These are phyloP conservation scores for Nesometra sesokonis DNA, from an alignment of 35 echinoderm and acorn worm species.

Conservation along the genomic window DNA sequence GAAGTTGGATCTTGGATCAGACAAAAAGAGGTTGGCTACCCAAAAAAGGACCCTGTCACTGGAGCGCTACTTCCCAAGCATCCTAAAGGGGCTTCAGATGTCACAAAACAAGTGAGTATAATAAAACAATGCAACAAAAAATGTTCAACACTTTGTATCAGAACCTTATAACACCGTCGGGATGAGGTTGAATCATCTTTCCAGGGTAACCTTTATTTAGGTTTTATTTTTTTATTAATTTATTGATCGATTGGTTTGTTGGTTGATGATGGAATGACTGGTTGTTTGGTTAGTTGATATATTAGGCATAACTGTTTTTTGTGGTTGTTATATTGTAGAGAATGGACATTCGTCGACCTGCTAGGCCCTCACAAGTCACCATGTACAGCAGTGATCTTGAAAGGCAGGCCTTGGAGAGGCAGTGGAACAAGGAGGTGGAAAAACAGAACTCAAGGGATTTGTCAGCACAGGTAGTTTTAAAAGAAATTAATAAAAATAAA, in stretches of 20 bases:
- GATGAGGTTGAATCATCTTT: too few species aligned
- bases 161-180: too few species aligned
- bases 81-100: conserved; percentile 67
- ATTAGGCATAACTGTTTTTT: neutral
- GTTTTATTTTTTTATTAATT: neutral
- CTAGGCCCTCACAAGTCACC: neutral
- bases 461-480: conserved; percentile 57
- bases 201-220: too few species aligned
- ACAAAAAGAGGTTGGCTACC: conserved; percentile 76
- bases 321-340: conserved; percentile 11
- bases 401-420: conserved; percentile 64
- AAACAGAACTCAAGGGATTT: conserved; percentile 50
- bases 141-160: too few species aligned
- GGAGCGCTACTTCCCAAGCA: conserved; percentile 50
- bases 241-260: too few species aligned
- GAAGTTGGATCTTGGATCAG: conserved; percentile 87
- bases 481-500: too few species aligned
- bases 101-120: conserved; percentile 84
- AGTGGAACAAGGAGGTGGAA: neutral
- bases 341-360: conserved; percentile 81
- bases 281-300: too few species aligned
- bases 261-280: neutral
- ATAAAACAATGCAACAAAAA: too few species aligned
- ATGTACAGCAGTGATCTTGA: conserved; percentile 61
- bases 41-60: conserved; percentile 62